Conservation (phyloP, 2,797 vertebrate species). For the Argya squamiceps region DNA sequence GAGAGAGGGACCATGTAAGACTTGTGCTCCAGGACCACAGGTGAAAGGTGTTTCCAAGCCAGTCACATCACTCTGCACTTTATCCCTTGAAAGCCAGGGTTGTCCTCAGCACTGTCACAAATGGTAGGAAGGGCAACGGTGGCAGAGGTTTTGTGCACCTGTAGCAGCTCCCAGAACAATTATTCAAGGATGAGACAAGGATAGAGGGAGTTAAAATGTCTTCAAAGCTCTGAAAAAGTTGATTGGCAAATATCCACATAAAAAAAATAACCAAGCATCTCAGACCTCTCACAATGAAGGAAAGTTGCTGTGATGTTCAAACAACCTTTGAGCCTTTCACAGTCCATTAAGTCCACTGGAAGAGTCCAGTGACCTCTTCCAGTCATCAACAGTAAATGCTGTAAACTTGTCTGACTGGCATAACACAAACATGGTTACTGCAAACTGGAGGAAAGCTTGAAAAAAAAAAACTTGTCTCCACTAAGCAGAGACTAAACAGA, state of each 20-base stretch:
- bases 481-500: not conserved
- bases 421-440: not conserved
- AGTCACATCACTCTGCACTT: not conserved
- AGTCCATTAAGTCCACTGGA: no score
- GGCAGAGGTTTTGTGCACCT: not conserved
- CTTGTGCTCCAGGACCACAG: not conserved
- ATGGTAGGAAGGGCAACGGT: not conserved
- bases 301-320: not conserved
- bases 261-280: not conserved
- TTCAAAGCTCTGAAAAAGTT: not conserved
- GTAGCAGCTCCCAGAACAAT: not conserved
- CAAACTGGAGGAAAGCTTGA: not conserved
- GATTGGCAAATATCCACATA: not conserved
- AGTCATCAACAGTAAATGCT: not conserved
- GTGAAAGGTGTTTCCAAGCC: not conserved
- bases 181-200: not conserved
- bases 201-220: not conserved
- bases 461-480: not conserved
- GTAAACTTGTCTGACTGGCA: not conserved
- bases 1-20: rapidly evolving
- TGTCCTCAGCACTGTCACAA: not conserved
- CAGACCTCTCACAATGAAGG: not conserved
- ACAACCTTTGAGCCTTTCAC: not conserved
- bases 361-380: no score
- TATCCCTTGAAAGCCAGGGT: not conserved